Conservation (phyloP, 2,113 vertebrate species). For the Anolis carolinensis region DNA sequence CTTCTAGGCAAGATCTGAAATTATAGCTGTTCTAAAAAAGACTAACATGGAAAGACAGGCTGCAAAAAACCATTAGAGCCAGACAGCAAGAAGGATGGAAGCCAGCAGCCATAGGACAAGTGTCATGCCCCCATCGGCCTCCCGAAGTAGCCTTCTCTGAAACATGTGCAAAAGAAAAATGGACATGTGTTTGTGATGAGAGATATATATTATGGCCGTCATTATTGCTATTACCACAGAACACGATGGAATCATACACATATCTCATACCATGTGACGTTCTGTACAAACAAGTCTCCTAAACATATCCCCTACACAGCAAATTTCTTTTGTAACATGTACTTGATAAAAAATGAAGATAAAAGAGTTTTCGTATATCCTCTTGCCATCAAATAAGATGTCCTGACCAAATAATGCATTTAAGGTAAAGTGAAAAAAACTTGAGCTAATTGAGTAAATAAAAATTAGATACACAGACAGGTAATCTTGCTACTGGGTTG, state of each 20-base stretch:
- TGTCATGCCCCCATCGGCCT: background rate
- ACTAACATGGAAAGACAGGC: background rate
- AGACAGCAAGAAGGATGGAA: background rate
- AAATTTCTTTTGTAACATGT: background rate
- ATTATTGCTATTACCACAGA: background rate
- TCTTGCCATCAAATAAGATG: background rate
- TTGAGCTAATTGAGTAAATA: background rate
- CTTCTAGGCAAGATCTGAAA: conserved; percentile 21
- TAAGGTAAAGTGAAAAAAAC: fast-evolving
- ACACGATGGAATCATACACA: background rate
- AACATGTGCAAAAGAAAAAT: background rate
- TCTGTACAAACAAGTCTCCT: background rate
- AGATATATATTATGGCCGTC: background rate
- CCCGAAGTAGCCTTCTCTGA: background rate
- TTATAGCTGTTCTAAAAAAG: fast-evolving
- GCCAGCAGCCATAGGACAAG: background rate
- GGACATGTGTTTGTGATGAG: too few species aligned
- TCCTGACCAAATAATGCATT: background rate
- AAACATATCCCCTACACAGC: background rate
- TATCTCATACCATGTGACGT: background rate
- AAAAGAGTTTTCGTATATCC: fast-evolving
- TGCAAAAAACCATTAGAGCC: conserved; percentile 6
- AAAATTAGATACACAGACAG: too few species aligned
- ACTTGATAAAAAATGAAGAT: background rate
- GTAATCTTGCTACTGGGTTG: too few species aligned